phyloP scores from a whole-genome alignment of 53 echinoderm and acorn worm species.

The Henricia sp. region DNA sequence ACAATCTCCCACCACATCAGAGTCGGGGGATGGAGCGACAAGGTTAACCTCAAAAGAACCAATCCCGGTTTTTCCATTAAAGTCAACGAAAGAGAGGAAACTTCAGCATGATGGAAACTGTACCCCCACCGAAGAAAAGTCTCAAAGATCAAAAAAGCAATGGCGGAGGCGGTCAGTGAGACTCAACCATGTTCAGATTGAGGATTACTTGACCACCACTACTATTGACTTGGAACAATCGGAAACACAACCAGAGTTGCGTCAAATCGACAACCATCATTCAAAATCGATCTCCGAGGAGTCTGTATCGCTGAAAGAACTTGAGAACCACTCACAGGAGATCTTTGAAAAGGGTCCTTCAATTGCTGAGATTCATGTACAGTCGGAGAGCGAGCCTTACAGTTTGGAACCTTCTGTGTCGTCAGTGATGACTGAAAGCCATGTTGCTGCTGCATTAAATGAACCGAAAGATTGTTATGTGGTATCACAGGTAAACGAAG shows the following conservation, averaged over 20 bases:
- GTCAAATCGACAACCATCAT: neutral
- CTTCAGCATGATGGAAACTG: neutral
- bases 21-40: neutral
- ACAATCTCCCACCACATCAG: neutral
- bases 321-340: no score
- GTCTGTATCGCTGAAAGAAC: no score
- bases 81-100: neutral
- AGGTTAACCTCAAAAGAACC: neutral
- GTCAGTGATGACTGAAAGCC: neutral
- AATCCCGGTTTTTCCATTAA: neutral
- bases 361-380: no score
- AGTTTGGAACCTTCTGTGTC: slow-evolving; percentile 3
- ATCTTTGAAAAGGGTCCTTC: no score
- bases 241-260: neutral
- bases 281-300: neutral
- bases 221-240: neutral
- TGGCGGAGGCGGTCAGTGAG: neutral
- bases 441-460: neutral
- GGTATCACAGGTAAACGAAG: no score
- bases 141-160: neutral
- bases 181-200: neutral
- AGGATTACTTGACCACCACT: neutral
- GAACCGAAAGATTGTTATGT: neutral
- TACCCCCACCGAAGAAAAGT: neutral
- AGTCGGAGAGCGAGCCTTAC: slow-evolving; percentile 5